A percentile compares a stretch with the other conserved stretches of the same genome.
These are phyloP conservation scores for Cantharis rufa DNA, from an alignment of 2,888 invertebrate genomes.

Conservation along the genomic window DNA sequence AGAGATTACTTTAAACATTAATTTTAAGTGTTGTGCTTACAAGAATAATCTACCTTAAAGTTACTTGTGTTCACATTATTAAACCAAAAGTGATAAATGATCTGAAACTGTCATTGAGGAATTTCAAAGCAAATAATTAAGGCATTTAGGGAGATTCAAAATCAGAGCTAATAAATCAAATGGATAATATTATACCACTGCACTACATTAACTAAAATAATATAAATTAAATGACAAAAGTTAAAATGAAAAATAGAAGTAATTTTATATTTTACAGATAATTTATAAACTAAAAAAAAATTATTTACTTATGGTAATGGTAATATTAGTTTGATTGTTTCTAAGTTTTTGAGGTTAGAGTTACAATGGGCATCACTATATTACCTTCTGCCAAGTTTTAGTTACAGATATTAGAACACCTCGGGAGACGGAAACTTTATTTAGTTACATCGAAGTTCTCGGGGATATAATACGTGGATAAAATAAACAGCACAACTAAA, in stretches of 20 bases:
- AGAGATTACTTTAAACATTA: not conserved
- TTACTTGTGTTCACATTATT: not conserved
- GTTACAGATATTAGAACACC: constrained; percentile 3
- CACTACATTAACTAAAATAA: not conserved
- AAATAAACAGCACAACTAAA: not conserved
- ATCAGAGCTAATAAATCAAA: not conserved
- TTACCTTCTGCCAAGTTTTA: not conserved
- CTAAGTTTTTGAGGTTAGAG: not conserved
- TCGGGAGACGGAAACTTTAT: constrained; percentile 1
- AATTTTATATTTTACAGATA: not conserved
- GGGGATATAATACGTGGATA: constrained; percentile 1
- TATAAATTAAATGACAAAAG: not conserved
- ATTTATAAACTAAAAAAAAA: not conserved
- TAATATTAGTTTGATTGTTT: not conserved
- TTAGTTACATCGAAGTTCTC: not conserved
- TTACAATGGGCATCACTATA: not conserved
- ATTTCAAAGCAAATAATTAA: constrained; percentile 3
- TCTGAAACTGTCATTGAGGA: constrained; percentile 1
- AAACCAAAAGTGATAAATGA: constrained; percentile 3
- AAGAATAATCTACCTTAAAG: constrained; percentile 1
- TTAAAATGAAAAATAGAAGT: not conserved
- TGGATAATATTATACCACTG: not conserved
- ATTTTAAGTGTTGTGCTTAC: not conserved
- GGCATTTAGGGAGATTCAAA: constrained; percentile 1
- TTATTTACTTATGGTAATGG: not conserved